Base-by-base conservation (phyloP, 1,140 invertebrate genomes). In the Ditylenchus dipsaci region DNA sequence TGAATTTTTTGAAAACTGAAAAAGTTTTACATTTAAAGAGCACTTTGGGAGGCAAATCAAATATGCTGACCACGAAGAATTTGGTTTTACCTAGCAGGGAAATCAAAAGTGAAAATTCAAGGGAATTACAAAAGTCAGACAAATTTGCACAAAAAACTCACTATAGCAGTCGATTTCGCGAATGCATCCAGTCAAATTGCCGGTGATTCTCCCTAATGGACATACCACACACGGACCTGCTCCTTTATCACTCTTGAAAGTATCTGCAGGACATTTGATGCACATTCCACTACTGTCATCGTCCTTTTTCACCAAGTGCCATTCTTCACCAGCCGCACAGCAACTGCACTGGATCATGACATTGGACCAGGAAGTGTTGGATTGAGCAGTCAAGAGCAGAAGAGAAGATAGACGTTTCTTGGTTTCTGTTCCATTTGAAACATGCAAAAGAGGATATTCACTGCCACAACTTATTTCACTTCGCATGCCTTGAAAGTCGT, bases 111-210 rank as follows among this genome's bases (percentile, higher is more conserved):
- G n/a, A n/a, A n/a, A n/a, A n/a, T n/a, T n/a, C n/a, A n/a, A n/a
- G n/a, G n/a, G n/a, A n/a, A n/a, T n/a, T n/a, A n/a, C n/a, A 5
- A 23, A 13, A 56, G 3, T 56, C 3, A 29, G 9, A 5, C 13
- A 29, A 23, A 13, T 56, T 5, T 9, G 13, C 53, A 56, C 21
- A 29, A 5, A 19, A 61, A 15, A 3, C 27, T 64, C 17, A 67
- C 66, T 27, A 45, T 27, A 67, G 26, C 66, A 67, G 38, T 67
- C 66, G 26, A 59, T 63, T 67, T 63, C 19, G 19, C 56, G 19
- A 42, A 67, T 67, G n/a, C 66, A 67, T 23, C 66, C 66, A 13
- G 45, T 17, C 30, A 60, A 56, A 58, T 56, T 56, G 15, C 66
- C 66, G 8, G 66, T 67, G n/a, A 67, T 67, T n/a, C 66, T 19